Base-by-base conservation (phyloP, 2,888 invertebrate genomes). In the Calameuta pallipes region DNA sequence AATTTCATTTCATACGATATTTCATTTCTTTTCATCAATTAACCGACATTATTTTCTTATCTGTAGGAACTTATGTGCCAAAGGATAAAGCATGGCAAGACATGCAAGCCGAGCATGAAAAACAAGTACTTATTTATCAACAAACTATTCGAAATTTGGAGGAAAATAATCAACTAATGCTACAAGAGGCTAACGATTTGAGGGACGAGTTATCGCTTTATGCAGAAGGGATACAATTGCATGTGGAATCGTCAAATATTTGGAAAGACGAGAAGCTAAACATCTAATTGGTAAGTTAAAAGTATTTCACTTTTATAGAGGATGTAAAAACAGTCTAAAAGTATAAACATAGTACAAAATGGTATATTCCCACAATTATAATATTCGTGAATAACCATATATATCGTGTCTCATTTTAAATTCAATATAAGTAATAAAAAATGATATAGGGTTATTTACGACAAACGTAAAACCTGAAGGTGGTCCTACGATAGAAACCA, bases 121-220 rank as follows among this genome's bases (percentile, higher is more conserved):
- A 86, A 73, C 83, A 86, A 73, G 35, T 85, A n/a, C 78, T 74
- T 35, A 36, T 84, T 69, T 86, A 86, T 74, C 83, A 87, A 37
- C 77, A 86, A 77, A 87, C 85, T 31, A 85, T 88, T 80, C 75
- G 80, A 56, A 85, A 85, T n/a, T 81, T 88, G 36, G 85, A 86
- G 33, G 87, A 87, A 37, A 87, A 87, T 71, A 87, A 86, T 76
- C 82, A 84, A 30, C 78, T 82, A 36, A 85, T 87, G 84, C 71
- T 86, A 15, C 80, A 84, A 69, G 87, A 87, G 79, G 85, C 86
- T 35, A 83, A 83, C 75, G 81, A 84, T 31, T 76, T 87, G 23
- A 83, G 84, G 56, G 85, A 87, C 34, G 78, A 82, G 1, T 76
- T 87, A n/a, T 79, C 81, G 3, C 83, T 87, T 68, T 82, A 85